Evolutionary conservation across 2,888 invertebrate genomes (phyloP), one percentile per base, ranked within the genome.

Genomic region (Smittia aterrima): DNA sequence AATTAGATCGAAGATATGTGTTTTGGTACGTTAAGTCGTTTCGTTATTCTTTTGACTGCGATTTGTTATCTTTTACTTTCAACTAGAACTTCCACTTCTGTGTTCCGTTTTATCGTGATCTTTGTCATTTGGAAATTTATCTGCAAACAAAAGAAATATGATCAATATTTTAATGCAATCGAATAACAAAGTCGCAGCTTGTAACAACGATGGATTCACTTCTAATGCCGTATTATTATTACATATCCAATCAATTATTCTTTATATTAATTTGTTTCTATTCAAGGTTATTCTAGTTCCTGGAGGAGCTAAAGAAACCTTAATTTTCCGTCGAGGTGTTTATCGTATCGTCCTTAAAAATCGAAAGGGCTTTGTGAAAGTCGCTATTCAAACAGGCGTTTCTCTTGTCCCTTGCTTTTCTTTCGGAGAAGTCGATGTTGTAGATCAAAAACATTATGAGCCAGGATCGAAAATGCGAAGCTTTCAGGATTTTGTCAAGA

Each of bases 361-460:
- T 71, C 86, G 95, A 76, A 94, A 91, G 79, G 95, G 93, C 40
- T 93, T 93, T 77, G 84, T 92, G 1, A 88, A 87, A 77, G 80
- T 92, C 68, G 93, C 93, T 2, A 85, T 93, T 78, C 85, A 86
- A 78, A 85, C 90, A 76, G 93, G 96, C 11, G 86, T 92, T 0
- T 86, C 92, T 0, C 82, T 97, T 75, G 95, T 97, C 0, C 96
- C 97, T 0, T 91, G 93, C 0, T 90, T 95, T 79, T 91, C 93
- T 0, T 97, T 96, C 81, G 96, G 96, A 0, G 96, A 97, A 83
- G 91, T 91, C 0, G 93, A 95, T 78, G 83, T 95, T 7, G 96
- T 90, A 81, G 87, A 90, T 77, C 95, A 95, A 77, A 81, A 92
- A 0, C 81, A 85, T 13, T 91, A 91, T 81, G 90, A 92, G 0